Conservation (phyloP, 2,888 invertebrate genomes). For the Drosophila testacea region DNA sequence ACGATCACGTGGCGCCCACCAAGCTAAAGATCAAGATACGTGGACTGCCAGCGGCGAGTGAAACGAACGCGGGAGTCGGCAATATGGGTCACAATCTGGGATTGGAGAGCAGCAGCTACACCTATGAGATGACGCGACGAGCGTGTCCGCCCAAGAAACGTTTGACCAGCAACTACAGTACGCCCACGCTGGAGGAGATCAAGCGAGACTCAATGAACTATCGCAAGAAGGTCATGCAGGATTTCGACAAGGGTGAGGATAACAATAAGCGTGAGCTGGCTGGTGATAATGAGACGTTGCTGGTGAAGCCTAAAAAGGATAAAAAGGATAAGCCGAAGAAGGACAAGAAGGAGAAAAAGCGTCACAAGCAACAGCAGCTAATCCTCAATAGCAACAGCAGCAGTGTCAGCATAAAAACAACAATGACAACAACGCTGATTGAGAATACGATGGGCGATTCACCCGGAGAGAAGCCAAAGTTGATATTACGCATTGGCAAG, state of each 20-base stretch:
- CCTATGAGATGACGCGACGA: conserved; percentile 85
- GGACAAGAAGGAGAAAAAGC: conserved; percentile 87
- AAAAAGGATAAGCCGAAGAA: conserved; percentile 85
- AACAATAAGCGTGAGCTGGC: conserved; percentile 63
- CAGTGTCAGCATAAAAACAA: conserved; percentile 40
- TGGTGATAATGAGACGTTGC: conserved; percentile 46
- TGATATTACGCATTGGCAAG: conserved; percentile 89
- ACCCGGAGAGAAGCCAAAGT: conserved; percentile 88
- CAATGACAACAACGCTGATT: conserved; percentile 85
- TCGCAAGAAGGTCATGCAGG: conserved; percentile 93
- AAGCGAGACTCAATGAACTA: conserved; percentile 95
- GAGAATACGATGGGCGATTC: conserved; percentile 85
- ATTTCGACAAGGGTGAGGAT: conserved; percentile 90
- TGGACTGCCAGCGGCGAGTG: conserved; percentile 62
- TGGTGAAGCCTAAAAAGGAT: conserved; percentile 69
- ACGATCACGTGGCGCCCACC: conserved; percentile 84
- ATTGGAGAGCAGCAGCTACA: conserved; percentile 63
- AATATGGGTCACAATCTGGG: conserved; percentile 42
- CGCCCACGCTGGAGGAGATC: conserved; percentile 92
- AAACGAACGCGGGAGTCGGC: conserved; percentile 45
- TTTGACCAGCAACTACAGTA: conserved; percentile 86
- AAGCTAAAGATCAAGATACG: conserved; percentile 92
- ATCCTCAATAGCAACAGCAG: conserved; percentile 73
- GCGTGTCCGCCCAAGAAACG: conserved; percentile 94
- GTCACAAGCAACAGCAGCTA: conserved; percentile 84